These are phyloP conservation scores for Marronus borbonicus DNA, from an alignment of 2,888 invertebrate genomes.

Conservation along the genomic window DNA sequence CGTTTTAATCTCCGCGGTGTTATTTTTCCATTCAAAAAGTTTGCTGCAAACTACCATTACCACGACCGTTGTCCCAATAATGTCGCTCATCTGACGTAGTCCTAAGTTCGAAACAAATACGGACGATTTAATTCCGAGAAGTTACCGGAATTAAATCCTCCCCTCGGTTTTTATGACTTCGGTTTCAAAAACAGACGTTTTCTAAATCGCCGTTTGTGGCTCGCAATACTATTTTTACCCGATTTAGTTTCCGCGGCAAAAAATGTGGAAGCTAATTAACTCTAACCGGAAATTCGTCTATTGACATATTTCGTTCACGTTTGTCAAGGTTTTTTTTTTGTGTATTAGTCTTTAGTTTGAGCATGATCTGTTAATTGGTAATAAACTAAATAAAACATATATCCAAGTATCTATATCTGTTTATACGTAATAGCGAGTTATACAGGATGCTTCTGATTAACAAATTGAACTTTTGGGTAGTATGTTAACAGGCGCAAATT, in stretches of 20 bases:
- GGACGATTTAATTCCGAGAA: constrained; percentile 1
- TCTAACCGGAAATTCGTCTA: neutral
- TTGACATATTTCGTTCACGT: neutral
- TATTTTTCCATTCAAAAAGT: too few species aligned
- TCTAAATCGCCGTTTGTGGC: neutral
- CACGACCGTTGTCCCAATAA: too few species aligned
- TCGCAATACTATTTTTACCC: neutral
- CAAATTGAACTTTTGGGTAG: too few species aligned
- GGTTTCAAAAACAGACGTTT: neutral
- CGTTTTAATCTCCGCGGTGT: too few species aligned
- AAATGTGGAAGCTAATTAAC: neutral
- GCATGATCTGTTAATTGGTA: neutral
- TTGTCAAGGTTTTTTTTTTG: neutral
- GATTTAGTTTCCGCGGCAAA: neutral
- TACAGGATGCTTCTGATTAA: too few species aligned
- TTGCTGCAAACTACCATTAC: too few species aligned
- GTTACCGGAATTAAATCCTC: neutral
- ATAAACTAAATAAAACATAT: neutral
- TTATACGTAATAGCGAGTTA: too few species aligned
- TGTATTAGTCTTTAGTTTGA: neutral
- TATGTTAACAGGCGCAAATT: neutral
- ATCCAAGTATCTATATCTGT: too few species aligned
- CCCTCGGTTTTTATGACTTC: neutral
- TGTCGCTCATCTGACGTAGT: neutral
- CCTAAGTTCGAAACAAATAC: neutral